Evolutionary conservation across 2,797 vertebrate genomes (phyloP).

Genomic region (Neopelma chrysocephalum): DNA sequence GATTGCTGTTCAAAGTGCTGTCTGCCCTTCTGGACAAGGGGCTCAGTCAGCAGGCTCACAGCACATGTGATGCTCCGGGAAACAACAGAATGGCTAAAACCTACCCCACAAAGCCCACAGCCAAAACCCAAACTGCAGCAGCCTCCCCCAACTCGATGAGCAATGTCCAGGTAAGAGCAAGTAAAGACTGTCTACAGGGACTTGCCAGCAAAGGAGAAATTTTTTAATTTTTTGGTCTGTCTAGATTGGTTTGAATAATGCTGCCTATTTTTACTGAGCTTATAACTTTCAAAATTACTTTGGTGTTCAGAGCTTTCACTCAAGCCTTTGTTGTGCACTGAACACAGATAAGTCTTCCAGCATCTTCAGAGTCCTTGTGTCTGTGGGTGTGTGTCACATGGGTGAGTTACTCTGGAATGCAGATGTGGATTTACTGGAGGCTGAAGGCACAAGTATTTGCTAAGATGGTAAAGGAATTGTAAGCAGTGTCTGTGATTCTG

Average conservation of each 20-base stretch:
- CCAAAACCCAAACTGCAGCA: not conserved
- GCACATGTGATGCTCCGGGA: not conserved
- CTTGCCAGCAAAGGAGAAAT: not conserved
- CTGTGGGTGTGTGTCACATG: not conserved
- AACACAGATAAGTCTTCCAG: not conserved
- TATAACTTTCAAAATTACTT: not conserved
- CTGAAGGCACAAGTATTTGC: not conserved
- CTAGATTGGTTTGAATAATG: not conserved
- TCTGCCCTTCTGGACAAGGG: not conserved
- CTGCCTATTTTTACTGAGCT: not conserved
- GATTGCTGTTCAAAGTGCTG: not conserved
- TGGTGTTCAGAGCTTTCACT: not conserved
- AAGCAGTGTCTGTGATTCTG: not conserved
- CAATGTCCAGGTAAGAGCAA: not conserved
- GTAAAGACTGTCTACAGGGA: not conserved
- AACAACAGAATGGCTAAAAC: not conserved
- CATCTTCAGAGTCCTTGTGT: not conserved
- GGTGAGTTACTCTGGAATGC: not conserved
- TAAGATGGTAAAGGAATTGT: not conserved
- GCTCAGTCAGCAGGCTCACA: not conserved
- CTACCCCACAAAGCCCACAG: rapidly evolving
- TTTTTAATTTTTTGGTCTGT: not conserved
- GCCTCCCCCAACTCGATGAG: not conserved
- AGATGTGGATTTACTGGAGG: not conserved
- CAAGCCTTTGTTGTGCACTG: not conserved